Evolutionary conservation across 2,113 vertebrate genomes (phyloP), one percentile per base, ranked within the genome.

Genomic region (Grammatotria lemairii): DNA sequence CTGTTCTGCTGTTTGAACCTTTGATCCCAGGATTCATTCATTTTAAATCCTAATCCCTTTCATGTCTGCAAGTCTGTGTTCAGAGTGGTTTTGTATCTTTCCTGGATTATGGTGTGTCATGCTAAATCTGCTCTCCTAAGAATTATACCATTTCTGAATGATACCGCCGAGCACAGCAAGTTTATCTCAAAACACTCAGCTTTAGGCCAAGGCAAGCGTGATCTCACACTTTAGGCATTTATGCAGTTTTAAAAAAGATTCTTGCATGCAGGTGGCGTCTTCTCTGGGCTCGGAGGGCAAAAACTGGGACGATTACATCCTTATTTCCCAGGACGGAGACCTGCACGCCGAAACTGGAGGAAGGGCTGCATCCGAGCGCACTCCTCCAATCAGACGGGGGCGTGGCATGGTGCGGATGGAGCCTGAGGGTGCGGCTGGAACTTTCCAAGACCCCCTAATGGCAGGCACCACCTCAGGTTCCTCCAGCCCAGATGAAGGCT

Each of bases 401-500:
- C 89, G 95, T 81, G 90, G 94, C 91, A 28, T 42, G 78, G 89
- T 89, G 82, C 1, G 94, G 54, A 65, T 87, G 88, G 97, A 96
- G 81, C 93, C 94, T 3, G 97, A 97, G 91, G 92, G 90, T 33
- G 90, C 87, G 0, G 93, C 96, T 2, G 95, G 96, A 6, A 94
- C 96, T 89, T 98, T 99, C 94, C 97, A 97, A 2, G 98, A 99
- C 93, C 99, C 98, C 2, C 95, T 99, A 81, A 97, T 95, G 89
- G 88, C 86, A 86, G 96, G 96, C 47, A 94, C 93, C 26, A 94
- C 96, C 35, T 97, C 98, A 0, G 97, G 97, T 8, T 98, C 98
- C 5, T 99, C 98, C 94, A 99, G 98, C 91, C 97, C 98, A 0
- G 98, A 98, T 60, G 99, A 99, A 0, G 95, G 98, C 97, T 98